Evolutionary conservation across 2,888 invertebrate species (phyloP).

Genomic region (Mimachlamys varia): DNA sequence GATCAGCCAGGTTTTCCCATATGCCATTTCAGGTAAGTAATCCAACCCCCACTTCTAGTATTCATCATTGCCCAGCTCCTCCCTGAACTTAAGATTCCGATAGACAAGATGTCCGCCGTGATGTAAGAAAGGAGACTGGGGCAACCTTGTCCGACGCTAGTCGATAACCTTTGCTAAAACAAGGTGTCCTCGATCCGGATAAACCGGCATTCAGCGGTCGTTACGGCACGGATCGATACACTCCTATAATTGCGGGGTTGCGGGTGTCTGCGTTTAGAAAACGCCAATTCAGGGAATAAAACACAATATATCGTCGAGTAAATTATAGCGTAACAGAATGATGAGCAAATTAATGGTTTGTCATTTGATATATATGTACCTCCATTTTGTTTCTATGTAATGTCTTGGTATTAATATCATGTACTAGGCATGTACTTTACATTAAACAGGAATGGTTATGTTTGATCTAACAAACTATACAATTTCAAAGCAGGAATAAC

Average conservation of each 20-base stretch:
- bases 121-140: neutral
- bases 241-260: neutral
- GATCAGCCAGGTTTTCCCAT: neutral
- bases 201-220: slow-evolving; percentile 11
- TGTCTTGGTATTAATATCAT: neutral
- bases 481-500: no score
- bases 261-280: neutral
- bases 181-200: neutral
- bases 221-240: neutral
- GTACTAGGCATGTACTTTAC: neutral
- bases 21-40: neutral
- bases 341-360: neutral
- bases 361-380: neutral
- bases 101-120: neutral
- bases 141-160: neutral
- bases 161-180: slow-evolving; percentile 22
- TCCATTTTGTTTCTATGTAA: neutral
- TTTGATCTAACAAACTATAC: neutral
- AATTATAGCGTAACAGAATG: neutral
- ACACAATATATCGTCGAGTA: neutral
- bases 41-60: neutral
- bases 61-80: neutral
- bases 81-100: neutral
- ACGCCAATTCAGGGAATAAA: neutral
- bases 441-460: neutral